Percentiles rank a stretch among this genome's conserved stretches.
Conservation (phyloP, 1,140 invertebrate genomes). For the Eriosoma lanigerum region DNA sequence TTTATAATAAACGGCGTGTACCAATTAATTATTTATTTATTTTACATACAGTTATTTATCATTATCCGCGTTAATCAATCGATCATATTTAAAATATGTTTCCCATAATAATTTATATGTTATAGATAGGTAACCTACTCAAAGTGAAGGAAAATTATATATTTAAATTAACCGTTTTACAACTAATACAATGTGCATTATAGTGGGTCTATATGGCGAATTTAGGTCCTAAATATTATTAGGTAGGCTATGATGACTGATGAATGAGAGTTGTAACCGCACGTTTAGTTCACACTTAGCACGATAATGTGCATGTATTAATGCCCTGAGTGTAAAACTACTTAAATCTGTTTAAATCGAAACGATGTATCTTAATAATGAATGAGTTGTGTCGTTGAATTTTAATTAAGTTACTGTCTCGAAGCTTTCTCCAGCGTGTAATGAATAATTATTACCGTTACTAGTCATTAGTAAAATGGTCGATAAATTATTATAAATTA, state of each 20-base stretch:
- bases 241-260: slow-evolving; percentile 13
- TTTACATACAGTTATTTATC: background rate
- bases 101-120: slow-evolving; percentile 4
- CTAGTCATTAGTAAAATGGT: slow-evolving; percentile 30
- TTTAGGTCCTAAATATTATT: slow-evolving; percentile 2
- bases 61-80: background rate
- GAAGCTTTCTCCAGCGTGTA: slow-evolving; percentile 23
- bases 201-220: background rate
- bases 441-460: slow-evolving; percentile 16
- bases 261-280: slow-evolving; percentile 16
- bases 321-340: background rate
- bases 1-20: background rate
- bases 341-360: background rate
- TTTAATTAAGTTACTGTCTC: slow-evolving; percentile 33
- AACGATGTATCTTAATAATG: slow-evolving; percentile 8
- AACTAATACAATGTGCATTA: background rate
- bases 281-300: slow-evolving; percentile 22
- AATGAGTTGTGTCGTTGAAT: slow-evolving; percentile 36
- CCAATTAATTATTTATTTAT: slow-evolving; percentile 26
- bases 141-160: too few species aligned
- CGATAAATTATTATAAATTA: slow-evolving; percentile 29
- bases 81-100: background rate
- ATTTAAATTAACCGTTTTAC: slow-evolving; percentile 9
- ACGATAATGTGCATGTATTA: background rate
- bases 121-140: too few species aligned